Evolutionary conservation across 2,113 vertebrate species (phyloP).

Genomic region (Tylochromis polylepis): DNA sequence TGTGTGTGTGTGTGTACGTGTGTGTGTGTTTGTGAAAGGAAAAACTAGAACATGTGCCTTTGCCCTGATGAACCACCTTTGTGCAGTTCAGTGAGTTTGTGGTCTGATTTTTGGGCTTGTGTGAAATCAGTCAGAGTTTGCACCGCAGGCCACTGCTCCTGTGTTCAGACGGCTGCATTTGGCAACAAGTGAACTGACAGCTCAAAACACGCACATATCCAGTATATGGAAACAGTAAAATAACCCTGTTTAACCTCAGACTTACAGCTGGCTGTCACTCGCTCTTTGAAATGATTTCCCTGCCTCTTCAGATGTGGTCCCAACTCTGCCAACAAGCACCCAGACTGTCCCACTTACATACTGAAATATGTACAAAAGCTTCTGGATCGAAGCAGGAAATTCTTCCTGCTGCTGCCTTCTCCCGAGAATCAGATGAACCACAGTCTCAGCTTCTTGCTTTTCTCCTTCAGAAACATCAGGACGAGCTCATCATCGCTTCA

Average conservation of each 20-base stretch:
- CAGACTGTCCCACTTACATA: neutral
- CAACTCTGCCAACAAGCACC: neutral
- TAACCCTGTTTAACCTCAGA: neutral
- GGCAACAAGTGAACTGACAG: no score
- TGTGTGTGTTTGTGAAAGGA: neutral
- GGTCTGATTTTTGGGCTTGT: neutral
- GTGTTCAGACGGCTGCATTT: neutral
- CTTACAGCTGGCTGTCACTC: neutral
- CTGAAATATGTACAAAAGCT: neutral
- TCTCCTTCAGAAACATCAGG: neutral
- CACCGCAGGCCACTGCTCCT: neutral
- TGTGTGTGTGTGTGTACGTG: slow-evolving; percentile 7
- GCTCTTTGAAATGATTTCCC: neutral
- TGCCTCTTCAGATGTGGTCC: neutral
- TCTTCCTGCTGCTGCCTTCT: neutral
- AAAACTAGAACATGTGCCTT: slow-evolving; percentile 57
- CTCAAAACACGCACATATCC: no score
- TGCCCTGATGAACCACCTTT: slow-evolving; percentile 40
- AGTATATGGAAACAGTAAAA: neutral
- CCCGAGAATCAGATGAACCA: neutral
- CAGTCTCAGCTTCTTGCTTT: neutral
- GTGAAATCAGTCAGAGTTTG: neutral
- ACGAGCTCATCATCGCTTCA: neutral
- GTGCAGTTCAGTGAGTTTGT: slow-evolving; percentile 26
- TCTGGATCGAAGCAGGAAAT: neutral